Evolutionary conservation across 2,888 invertebrate species (phyloP), one percentile per base, ranked within the genome.

Genomic region (Ecliptopera silaceata): DNA sequence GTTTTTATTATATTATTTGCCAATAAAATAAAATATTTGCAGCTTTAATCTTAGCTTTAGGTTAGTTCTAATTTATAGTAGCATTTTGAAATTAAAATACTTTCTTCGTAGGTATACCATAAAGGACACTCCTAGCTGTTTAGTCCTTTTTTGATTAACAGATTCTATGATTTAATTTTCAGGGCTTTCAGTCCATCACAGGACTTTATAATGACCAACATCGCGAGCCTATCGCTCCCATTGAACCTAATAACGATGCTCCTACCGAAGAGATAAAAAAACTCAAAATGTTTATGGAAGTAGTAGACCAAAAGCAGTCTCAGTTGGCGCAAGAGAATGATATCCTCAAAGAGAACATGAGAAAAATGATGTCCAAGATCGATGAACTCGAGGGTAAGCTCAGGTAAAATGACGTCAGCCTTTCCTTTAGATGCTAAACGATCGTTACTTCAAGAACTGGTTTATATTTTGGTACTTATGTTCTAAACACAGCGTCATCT

Each of bases 101-200:
- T 26, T 26, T 26, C 8, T 5, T 6, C 6, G 4, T 26, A 26
- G 6, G 8, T 26, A 4, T 22, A n/a, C n/a, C n/a, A n/a, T n/a
- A n/a, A 4, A 26, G 8, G 1, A 26, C 3, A 26, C 22, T 4
- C 22, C 22, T 26, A 26, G 22, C 22, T 2, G 22, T 26, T 26
- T 26, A 6, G 6, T 26, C 26, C 6, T 26, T 26, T 26, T 26
- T 8, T 26, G 26, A 26, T 26, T 8, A 26, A 1, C 6, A 6
- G 6, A 8, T 8, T 26, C 10, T 8, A 26, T 26, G 26, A 26
- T 26, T 6, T 26, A 2, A 42, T 43, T 48, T 45, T 20, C 69
- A 89, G 90, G 81, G 90, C 2, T 84, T 83, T 59, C 86, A 90
- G 66, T 90, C 90, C 3, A 79, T 90, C 46, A 80, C 88, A 10